Percentiles rank a stretch among this genome's conserved stretches.
phyloP scores from a whole-genome alignment of 2,888 invertebrate species.

The Alentia gelatinosa region DNA sequence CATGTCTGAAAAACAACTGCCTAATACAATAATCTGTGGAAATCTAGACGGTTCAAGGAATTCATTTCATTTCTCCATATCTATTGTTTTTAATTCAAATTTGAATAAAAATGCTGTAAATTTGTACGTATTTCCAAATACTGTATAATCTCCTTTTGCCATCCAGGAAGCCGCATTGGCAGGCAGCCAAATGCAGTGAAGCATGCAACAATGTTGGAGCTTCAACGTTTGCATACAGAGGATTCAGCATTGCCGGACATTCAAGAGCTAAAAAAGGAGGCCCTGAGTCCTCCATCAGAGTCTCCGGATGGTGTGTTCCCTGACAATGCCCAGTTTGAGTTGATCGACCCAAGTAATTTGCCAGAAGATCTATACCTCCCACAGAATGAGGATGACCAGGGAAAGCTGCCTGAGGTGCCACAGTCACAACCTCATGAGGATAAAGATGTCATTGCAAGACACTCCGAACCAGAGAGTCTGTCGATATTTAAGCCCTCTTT shows the following conservation, averaged over 20 bases:
- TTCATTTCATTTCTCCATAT: too few species aligned
- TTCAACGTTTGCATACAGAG: constrained; percentile 59
- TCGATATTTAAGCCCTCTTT: too few species aligned
- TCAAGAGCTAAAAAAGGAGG: not conserved
- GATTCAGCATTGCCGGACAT: not conserved
- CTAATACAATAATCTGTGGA: too few species aligned
- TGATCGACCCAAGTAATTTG: constrained; percentile 28
- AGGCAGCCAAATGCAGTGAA: constrained; percentile 79
- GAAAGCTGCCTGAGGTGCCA: not conserved
- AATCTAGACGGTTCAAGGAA: too few species aligned
- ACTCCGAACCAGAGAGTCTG: too few species aligned
- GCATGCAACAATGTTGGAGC: constrained; percentile 76
- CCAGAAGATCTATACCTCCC: not conserved
- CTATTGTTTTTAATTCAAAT: too few species aligned
- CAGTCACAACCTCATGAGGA: too few species aligned
- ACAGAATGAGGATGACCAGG: not conserved
- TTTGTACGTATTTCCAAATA: too few species aligned
- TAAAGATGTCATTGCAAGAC: too few species aligned
- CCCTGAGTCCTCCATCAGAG: not conserved
- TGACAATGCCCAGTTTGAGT: constrained; percentile 35
- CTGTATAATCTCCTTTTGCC: not conserved
- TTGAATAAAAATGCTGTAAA: not conserved
- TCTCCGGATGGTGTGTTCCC: not conserved
- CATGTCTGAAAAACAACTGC: too few species aligned
- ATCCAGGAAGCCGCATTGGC: constrained; percentile 77